Evolutionary conservation across 2,113 vertebrate species (phyloP).

Genomic region (Peromyscus californicus): DNA sequence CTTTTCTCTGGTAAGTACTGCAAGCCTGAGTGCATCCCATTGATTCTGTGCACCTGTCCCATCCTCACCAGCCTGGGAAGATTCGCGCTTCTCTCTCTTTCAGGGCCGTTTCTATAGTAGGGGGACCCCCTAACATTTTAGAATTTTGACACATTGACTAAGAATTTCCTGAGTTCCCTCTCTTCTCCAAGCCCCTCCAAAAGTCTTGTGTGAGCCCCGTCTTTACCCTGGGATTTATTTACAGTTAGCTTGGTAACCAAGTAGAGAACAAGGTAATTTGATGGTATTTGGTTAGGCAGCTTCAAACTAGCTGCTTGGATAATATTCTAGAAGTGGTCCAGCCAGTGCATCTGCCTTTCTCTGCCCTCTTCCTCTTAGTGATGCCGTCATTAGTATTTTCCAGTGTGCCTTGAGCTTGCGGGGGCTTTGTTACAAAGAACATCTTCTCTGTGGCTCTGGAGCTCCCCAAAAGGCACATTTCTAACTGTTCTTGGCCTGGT

Average conservation of each 20-base stretch:
- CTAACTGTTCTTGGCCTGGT: not conserved
- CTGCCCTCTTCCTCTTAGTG: rapidly evolving
- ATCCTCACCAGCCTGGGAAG: not conserved
- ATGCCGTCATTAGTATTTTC: not conserved
- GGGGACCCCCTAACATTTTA: not conserved
- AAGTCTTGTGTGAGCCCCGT: not conserved
- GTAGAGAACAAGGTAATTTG: not conserved
- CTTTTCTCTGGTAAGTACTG: not conserved
- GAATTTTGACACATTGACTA: not conserved
- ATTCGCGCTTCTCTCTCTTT: rapidly evolving
- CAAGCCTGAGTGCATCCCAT: not conserved
- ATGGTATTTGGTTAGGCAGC: not conserved
- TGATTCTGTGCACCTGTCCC: rapidly evolving
- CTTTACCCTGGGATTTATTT: not conserved
- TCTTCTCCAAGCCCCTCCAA: not conserved
- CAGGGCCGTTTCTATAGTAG: not conserved
- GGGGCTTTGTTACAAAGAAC: not conserved
- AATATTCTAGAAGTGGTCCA: not conserved
- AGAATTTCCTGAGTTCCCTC: rapidly evolving
- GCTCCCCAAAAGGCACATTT: not conserved
- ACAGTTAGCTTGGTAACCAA: not conserved
- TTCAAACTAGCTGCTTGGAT: not conserved
- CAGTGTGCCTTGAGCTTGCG: not conserved
- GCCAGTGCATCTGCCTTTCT: not conserved
- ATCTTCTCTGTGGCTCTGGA: not conserved